Percentiles rank a stretch among this genome's conserved stretches.
Evolutionary conservation across 2,113 vertebrate species (phyloP).

Genomic region (Catharus minimus): DNA sequence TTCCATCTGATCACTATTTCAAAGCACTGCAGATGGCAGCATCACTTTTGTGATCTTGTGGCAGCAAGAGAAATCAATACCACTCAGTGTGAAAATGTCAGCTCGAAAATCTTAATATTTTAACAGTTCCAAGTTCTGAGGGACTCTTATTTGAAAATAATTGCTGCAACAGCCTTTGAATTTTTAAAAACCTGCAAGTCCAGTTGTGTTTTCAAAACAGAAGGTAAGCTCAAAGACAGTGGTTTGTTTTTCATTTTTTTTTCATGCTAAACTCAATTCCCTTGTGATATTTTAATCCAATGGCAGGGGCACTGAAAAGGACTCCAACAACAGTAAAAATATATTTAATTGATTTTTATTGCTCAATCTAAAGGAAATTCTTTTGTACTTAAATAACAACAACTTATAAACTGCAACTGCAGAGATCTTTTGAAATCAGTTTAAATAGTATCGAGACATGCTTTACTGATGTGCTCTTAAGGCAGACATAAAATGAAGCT

Average conservation of each 20-base stretch:
- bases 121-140: not conserved
- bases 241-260: not conserved
- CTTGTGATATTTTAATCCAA: not conserved
- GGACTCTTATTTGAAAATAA: not conserved
- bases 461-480: not conserved
- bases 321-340: not conserved
- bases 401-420: not conserved
- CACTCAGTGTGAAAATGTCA: not conserved
- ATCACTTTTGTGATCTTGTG: not conserved
- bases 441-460: not conserved
- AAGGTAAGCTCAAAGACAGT: not conserved
- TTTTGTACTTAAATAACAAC: not conserved
- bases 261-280: not conserved
- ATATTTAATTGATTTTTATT: not conserved
- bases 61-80: not conserved
- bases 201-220: not conserved
- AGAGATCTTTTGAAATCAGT: not conserved
- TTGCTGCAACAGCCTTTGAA: not conserved
- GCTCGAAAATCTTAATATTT: not conserved
- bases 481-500: not conserved
- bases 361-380: not conserved
- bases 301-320: not conserved
- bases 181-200: not conserved
- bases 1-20: not conserved
- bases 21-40: not conserved